Base-by-base conservation (phyloP, 2,797 vertebrate genomes). In the Chaenodraco wilsoni region DNA sequence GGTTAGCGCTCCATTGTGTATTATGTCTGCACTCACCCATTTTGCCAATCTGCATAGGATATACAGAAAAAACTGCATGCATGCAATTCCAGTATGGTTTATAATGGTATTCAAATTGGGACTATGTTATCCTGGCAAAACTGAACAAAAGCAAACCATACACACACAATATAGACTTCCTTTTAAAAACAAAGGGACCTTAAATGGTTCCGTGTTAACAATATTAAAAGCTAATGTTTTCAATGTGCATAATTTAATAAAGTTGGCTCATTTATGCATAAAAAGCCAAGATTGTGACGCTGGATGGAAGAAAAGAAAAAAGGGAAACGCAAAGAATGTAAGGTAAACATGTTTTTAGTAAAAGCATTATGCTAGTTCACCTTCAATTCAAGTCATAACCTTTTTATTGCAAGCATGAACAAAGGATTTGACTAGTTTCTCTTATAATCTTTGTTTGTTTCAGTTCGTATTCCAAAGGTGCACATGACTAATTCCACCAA, bases 131-230 rank as follows among this genome's bases (percentile, higher is more conserved):
- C 40, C 48, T 59, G 46, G 43, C 9, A 31, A 33, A n/a, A 31
- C 9, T 51, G 5, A 65, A 44, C 52, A 64, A 4, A 64, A 21
- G 19, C 51, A 66, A 60, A 60, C 16, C 58, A 51, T 17, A 52
- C 12, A 61, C 3, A 41, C 2, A 23, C 59, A 48, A 33, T 19
- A 64, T 10, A 67, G 17, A 33, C 40, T 44, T 13, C 8, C 43
- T 68, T 45, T 37, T 44, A 5, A 50, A 62, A 52, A 69, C 57
- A 65, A 69, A 37, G 9, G 2, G 3, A 11, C 14, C 62, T 31
- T n/a, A 27, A 9, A 62, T 23, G 9, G 10, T 51, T 59, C 27
- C 31, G 48, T 33, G 50, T 33, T 65, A 54, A 41, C 33, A 69
- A 11, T 52, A 21, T 10, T n/a, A 6, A 15, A 16, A 21, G 37